Percentiles rank a stretch among this genome's conserved stretches.
Evolutionary conservation across 2,888 invertebrate genomes (phyloP).

Genomic region (Mayetiola destructor): DNA sequence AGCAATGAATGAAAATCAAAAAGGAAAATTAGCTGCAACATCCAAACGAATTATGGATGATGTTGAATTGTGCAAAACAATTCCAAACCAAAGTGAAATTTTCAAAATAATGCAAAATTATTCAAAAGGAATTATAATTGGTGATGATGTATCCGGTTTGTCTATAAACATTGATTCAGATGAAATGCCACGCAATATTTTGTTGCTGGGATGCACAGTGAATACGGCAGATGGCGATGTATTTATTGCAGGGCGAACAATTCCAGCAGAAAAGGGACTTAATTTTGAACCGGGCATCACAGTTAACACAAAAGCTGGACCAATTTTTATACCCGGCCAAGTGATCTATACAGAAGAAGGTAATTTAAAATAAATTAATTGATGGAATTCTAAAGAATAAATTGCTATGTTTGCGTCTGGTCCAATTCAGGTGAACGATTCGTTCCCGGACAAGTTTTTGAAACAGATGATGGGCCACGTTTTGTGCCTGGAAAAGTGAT

Average conservation of each 20-base stretch:
- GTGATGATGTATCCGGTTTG: constrained; percentile 44
- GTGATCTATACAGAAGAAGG: constrained; percentile 42
- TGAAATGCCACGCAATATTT: constrained; percentile 37
- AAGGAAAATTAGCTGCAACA: constrained; percentile 23
- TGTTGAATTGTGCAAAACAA: constrained; percentile 33
- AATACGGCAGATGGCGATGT: constrained; percentile 55
- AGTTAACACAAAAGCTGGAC: constrained; percentile 57
- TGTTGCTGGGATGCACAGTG: constrained; percentile 56
- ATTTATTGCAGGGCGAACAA: constrained; percentile 60
- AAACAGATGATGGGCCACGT: constrained; percentile 51
- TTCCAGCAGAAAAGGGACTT: constrained; percentile 53
- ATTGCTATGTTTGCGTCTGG: too few relatives aligned
- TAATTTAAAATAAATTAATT: not conserved
- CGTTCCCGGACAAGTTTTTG: constrained; percentile 53
- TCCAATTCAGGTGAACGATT: constrained; percentile 35
- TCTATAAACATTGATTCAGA: constrained; percentile 48
- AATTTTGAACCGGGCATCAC: constrained; percentile 68
- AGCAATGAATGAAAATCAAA: not conserved
- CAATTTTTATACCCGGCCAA: constrained; percentile 64
- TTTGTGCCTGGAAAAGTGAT: constrained; percentile 61
- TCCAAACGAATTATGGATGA: constrained; percentile 40
- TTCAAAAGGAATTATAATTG: constrained; percentile 42
- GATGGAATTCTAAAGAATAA: not conserved
- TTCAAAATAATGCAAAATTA: constrained; percentile 47
- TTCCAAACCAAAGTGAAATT: constrained; percentile 50